phyloP scores from a whole-genome alignment of 2,113 vertebrate species.

The Scytalopus superciliaris region DNA sequence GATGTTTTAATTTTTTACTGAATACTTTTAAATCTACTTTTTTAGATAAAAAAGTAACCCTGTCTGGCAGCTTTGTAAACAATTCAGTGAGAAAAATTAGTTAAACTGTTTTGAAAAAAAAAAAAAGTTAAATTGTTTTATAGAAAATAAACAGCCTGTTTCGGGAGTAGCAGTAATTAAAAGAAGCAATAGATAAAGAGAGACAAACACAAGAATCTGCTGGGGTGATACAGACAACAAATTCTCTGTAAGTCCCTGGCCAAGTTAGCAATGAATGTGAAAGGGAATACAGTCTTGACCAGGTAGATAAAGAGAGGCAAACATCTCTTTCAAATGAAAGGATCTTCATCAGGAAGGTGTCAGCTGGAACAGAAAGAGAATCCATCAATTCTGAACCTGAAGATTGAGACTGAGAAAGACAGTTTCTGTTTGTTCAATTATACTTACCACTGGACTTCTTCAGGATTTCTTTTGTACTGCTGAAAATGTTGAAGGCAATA shows the following conservation, averaged over 20 bases:
- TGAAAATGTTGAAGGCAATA: background rate
- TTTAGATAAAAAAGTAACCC: background rate
- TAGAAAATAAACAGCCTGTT: background rate
- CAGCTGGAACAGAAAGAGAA: slow-evolving; percentile 39
- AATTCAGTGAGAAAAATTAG: background rate
- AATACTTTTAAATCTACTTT: background rate
- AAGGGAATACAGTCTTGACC: background rate
- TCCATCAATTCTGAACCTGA: slow-evolving; percentile 21
- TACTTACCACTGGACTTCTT: background rate
- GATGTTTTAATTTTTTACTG: background rate
- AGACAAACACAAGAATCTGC: background rate
- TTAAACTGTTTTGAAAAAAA: background rate
- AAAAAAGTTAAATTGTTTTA: background rate
- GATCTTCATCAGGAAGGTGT: slow-evolving; percentile 30
- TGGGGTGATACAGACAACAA: background rate
- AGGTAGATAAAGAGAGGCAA: slow-evolving; percentile 18
- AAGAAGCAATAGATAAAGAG: background rate
- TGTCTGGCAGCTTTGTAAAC: background rate
- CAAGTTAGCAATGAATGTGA: background rate
- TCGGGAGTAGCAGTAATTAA: background rate
- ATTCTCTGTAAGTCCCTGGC: background rate
- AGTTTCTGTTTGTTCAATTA: slow-evolving; percentile 49
- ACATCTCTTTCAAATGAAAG: background rate
- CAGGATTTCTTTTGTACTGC: background rate
- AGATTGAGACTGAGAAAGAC: background rate